Evolutionary conservation across 2,113 vertebrate species (phyloP).

Genomic region (Gavialis gangeticus): DNA sequence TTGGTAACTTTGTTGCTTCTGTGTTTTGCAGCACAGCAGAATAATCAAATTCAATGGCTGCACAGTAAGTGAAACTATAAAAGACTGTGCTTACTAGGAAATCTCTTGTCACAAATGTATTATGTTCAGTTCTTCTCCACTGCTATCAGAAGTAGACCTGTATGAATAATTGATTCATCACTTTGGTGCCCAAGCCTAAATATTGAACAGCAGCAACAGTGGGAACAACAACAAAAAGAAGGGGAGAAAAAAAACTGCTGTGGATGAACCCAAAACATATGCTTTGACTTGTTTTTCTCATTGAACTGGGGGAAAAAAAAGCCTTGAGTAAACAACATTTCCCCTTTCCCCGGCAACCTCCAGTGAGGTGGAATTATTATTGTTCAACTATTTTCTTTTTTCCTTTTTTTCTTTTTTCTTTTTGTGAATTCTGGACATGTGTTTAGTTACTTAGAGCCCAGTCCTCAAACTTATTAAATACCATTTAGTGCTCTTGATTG

Average conservation of each 20-base stretch:
- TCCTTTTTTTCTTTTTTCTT: neutral
- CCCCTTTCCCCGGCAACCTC: too few species aligned
- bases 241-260: too few species aligned
- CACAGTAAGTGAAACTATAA: neutral
- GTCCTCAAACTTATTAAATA: neutral
- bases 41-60: neutral
- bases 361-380: too few species aligned
- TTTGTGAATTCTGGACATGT: neutral
- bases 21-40: neutral
- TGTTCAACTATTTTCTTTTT: too few species aligned
- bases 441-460: neutral
- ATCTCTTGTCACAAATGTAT: neutral
- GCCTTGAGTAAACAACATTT: neutral
- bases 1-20: neutral
- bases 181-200: too few species aligned
- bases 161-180: neutral
- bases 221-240: too few species aligned
- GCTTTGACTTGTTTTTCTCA: too few species aligned
- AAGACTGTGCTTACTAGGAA: accelerated
- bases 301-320: too few species aligned
- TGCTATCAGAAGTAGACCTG: neutral
- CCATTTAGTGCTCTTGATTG: neutral
- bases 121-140: neutral
- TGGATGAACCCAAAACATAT: too few species aligned
- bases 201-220: too few species aligned